phyloP scores from a whole-genome alignment of 2,113 vertebrate genomes.

The Oreochromis tanganicae region DNA sequence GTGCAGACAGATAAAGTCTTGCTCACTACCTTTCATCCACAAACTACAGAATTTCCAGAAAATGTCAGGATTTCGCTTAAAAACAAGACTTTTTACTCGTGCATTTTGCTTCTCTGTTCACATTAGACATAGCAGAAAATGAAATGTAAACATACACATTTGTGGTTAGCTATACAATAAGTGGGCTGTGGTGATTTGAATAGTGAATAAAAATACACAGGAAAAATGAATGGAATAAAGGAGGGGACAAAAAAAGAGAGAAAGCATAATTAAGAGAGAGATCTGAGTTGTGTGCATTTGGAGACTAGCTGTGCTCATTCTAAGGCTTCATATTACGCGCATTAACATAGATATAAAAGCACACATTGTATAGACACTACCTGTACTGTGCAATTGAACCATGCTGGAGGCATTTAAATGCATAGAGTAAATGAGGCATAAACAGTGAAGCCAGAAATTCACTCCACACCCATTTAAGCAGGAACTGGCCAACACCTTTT shows the following conservation, averaged over 20 bases:
- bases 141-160: background rate
- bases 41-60: background rate
- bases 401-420: background rate
- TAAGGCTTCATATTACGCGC: background rate
- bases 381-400: background rate
- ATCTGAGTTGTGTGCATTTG: background rate
- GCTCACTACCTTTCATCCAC: background rate
- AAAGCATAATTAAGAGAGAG: background rate
- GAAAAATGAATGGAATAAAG: background rate
- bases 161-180: background rate
- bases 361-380: background rate
- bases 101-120: background rate
- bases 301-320: background rate
- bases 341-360: background rate
- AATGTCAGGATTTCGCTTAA: background rate
- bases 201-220: background rate
- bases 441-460: background rate
- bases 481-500: background rate
- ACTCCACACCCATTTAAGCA: background rate
- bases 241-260: background rate
- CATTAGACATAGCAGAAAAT: background rate
- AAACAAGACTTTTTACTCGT: background rate
- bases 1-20: background rate
- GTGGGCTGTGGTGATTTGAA: background rate
- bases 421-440: background rate